These are phyloP conservation scores for Conus canariensis DNA, from an alignment of 2,888 invertebrate species.

Conservation along the genomic window DNA sequence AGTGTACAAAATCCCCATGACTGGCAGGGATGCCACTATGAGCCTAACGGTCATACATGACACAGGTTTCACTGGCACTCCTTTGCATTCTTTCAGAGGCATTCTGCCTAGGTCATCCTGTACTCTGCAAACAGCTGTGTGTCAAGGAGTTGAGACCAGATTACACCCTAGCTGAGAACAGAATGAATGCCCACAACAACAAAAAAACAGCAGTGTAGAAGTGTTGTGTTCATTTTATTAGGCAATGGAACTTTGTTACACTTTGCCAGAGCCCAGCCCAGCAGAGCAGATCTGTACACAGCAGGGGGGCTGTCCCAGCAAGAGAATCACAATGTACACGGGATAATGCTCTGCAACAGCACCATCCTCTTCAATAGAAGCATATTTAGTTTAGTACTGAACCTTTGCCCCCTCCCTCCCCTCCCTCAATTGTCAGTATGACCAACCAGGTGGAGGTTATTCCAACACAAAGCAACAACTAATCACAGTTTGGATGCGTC, in stretches of 20 bases:
- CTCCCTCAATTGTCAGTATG: background rate
- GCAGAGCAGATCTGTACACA: conserved; percentile 32
- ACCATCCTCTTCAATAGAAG: background rate
- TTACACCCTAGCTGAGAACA: no score
- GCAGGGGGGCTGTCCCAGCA: background rate
- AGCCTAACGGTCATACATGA: no score
- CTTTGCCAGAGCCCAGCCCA: conserved; percentile 20
- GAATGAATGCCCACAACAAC: background rate
- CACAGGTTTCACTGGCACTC: no score
- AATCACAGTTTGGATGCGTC: conserved; percentile 4
- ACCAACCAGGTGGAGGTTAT: conserved; percentile 24
- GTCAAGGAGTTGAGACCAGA: no score
- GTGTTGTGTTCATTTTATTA: conserved; percentile 30
- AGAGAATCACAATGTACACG: background rate
- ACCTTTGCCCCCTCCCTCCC: background rate
- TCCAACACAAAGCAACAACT: background rate
- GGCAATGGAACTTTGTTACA: conserved; percentile 29
- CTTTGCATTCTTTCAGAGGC: no score
- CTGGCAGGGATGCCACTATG: no score
- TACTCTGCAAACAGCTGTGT: no score
- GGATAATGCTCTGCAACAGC: conserved; percentile 13
- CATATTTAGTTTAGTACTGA: background rate
- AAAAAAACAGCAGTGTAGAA: background rate
- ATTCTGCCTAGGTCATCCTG: no score
- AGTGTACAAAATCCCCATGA: no score